These are phyloP conservation scores for Polyommatus icarus DNA, from an alignment of 2,888 invertebrate genomes.

Conservation along the genomic window DNA sequence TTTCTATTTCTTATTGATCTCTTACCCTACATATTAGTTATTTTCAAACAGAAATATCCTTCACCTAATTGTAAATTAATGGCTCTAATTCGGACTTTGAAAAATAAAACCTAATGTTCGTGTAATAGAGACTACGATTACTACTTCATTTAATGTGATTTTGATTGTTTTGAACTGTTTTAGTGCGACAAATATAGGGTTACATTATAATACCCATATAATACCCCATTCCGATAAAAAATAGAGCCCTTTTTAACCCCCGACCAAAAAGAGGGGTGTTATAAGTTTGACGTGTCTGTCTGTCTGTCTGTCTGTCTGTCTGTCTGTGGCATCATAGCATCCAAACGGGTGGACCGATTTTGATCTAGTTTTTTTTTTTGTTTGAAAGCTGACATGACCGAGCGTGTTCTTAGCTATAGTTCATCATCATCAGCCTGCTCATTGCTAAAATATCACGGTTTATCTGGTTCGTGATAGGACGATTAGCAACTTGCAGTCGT, in stretches of 20 bases:
- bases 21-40: background rate
- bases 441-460: too few species aligned
- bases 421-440: too few species aligned
- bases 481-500: too few species aligned
- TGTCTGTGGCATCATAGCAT: too few species aligned
- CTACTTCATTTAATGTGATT: background rate
- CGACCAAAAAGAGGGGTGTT: too few species aligned
- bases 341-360: too few species aligned
- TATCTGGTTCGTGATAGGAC: too few species aligned
- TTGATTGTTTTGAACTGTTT: background rate
- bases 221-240: background rate
- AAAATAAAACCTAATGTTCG: constrained; percentile 13
- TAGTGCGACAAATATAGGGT: background rate
- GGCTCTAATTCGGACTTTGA: background rate
- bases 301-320: too few species aligned
- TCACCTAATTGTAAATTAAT: constrained; percentile 24
- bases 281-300: too few species aligned
- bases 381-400: too few species aligned
- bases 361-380: too few species aligned
- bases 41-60: constrained; percentile 11
- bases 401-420: too few species aligned
- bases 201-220: background rate
- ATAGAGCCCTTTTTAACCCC: background rate
- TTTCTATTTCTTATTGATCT: background rate
- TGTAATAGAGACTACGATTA: background rate